phyloP scores from a whole-genome alignment of 1,140 invertebrate species.

The Acyrthosiphon pisum region DNA sequence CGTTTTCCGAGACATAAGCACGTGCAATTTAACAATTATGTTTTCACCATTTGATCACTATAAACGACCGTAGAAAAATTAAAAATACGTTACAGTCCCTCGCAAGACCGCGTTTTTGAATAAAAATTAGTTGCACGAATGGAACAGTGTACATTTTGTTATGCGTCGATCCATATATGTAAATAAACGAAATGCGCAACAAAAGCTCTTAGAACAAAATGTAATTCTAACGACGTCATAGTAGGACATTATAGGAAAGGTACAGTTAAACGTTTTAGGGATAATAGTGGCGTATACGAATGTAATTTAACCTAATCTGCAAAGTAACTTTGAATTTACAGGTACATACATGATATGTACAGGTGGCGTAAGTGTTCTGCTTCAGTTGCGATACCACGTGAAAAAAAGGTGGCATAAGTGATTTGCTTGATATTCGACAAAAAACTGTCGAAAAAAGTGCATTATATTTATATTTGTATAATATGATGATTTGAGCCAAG shows the following conservation, averaged over 20 bases:
- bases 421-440: not conserved
- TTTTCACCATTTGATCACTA: not conserved
- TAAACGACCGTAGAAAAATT: not conserved
- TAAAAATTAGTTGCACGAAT: not conserved
- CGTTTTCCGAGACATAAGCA: not conserved
- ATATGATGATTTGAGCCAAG: too few relatives aligned
- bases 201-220: not conserved
- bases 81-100: not conserved
- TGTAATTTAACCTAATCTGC: not conserved
- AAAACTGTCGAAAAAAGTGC: too few relatives aligned
- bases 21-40: conserved; percentile 22
- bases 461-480: not conserved
- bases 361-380: not conserved
- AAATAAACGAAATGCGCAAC: not conserved
- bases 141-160: not conserved
- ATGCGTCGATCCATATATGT: not conserved
- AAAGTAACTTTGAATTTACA: not conserved
- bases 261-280: not conserved
- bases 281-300: not conserved
- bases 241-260: not conserved
- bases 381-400: too few relatives aligned
- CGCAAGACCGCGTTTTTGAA: not conserved
- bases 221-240: not conserved
- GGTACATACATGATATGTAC: too few relatives aligned
- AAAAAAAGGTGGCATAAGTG: not conserved